phyloP scores from a whole-genome alignment of 37 sponge, comb jelly and placozoan species.

The Agelas oroides region DNA sequence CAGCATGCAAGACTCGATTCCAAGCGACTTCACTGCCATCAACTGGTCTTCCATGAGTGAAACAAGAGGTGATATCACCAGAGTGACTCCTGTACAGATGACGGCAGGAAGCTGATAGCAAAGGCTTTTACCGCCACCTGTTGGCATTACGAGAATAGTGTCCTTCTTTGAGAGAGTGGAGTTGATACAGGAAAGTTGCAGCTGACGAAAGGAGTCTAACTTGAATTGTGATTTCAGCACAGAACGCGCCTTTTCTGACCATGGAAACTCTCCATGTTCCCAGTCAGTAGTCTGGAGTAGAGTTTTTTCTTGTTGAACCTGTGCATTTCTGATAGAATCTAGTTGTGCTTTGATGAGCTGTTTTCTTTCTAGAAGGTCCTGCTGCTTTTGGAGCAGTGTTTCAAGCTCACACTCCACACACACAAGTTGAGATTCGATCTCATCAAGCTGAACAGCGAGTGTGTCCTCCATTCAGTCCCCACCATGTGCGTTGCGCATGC shows the following conservation, averaged over 20 bases:
- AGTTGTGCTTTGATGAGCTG: constrained; percentile 17
- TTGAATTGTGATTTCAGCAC: constrained; percentile 56
- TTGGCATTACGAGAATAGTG: constrained; percentile 95
- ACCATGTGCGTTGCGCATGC: too few relatives aligned
- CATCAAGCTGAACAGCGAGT: background rate
- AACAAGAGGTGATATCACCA: constrained; percentile 94
- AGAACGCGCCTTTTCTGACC: constrained; percentile 42
- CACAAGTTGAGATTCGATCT: constrained; percentile 23
- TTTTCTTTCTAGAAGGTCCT: constrained; percentile 48
- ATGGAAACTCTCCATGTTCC: constrained; percentile 65
- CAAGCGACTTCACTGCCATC: constrained; percentile 61
- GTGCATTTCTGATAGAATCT: constrained; percentile 4
- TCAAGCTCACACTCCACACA: constrained; percentile 17
- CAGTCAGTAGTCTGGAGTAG: constrained; percentile 34
- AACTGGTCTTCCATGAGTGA: constrained; percentile 98
- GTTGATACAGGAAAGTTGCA: constrained; percentile 82
- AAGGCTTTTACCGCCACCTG: constrained; percentile 98
- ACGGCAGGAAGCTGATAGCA: constrained; percentile 96
- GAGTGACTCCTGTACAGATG: constrained; percentile 72
- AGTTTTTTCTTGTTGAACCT: too few relatives aligned
- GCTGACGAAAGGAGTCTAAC: constrained; percentile 73
- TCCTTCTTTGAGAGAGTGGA: constrained; percentile 80
- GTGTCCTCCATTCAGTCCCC: background rate
- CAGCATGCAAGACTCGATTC: constrained; percentile 68
- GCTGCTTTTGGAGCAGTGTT: constrained; percentile 39